Base-by-base conservation (phyloP, 2,113 vertebrate species). In the rabbit (Oryctolagus cuniculus) region DNA sequence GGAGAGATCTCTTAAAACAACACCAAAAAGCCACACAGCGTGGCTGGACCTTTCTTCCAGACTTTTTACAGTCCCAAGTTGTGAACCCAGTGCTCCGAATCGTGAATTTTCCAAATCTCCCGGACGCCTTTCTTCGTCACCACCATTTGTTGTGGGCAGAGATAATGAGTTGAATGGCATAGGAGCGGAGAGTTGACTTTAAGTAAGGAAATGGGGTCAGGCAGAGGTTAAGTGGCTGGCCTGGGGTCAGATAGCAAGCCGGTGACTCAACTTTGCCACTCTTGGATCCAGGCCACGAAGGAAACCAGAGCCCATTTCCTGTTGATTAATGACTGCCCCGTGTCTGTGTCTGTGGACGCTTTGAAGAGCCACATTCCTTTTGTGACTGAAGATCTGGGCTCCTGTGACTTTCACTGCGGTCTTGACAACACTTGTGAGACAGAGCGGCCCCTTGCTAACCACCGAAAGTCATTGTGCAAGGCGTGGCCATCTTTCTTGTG, bases 151-250 rank as follows among this genome's bases (percentile, higher is more conserved):
- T 94, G 93, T 75, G 34, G 82, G 27, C 64, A 89, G 86, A 96
- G 96, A 95, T 92, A 96, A 95, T 93, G 87, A 63, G 74, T 94
- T 93, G 80, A 89, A 84, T 44, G 93, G 87, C 93, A 82, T 91
- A 36, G 15, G 92, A 96, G 80, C 70, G 89, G 82, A 93, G 75
- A 87, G 80, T 87, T 96, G 93, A 94, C 93, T 97, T 96, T 94
- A 95, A 97, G 95, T 91, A 95, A 97, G 97, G 96, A 97, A 97
- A 96, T 97, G 94, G 84, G 96, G 96, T 97, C 96, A 91, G 67
- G 25, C 61, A 93, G 94, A 97, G 97, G 96, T 97, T 97, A 97
- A 97, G 96, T 97, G 96, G 91, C 90, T 87, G 73, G 96, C 87
- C 94, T 91, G 83, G 91, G 97, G 95, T 97, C 95, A 97, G 97